These are phyloP conservation scores for Laticauda laticaudata DNA, from an alignment of 2,113 vertebrate genomes.

Conservation along the genomic window DNA sequence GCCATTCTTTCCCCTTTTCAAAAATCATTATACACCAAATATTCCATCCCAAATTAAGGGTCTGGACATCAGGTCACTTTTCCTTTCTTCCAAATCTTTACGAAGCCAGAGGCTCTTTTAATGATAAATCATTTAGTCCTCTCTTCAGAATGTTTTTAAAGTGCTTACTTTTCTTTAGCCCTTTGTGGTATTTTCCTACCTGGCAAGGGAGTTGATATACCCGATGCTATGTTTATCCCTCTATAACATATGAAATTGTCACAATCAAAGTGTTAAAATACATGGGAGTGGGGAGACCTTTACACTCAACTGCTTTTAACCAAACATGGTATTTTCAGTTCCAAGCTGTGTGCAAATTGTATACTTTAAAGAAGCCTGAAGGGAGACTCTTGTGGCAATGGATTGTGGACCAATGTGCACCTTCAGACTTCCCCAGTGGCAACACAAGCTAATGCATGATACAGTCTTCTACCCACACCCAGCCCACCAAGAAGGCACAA, in stretches of 20 bases:
- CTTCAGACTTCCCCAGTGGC: neutral
- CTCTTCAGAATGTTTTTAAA: neutral
- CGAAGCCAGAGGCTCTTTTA: neutral
- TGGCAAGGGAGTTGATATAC: neutral
- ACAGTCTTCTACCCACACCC: neutral
- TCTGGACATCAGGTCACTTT: neutral
- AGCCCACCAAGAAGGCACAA: neutral
- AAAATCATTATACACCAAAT: neutral
- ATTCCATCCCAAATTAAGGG: neutral
- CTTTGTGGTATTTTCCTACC: neutral
- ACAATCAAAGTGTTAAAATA: neutral
- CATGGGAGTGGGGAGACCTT: neutral
- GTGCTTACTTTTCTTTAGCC: neutral
- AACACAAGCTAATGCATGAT: neutral
- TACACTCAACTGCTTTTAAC: neutral
- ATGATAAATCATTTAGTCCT: neutral
- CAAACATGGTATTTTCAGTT: neutral
- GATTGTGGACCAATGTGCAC: neutral
- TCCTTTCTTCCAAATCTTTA: neutral
- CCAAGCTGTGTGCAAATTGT: neutral
- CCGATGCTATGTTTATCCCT: neutral
- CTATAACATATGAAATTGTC: neutral
- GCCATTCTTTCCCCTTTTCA: neutral
- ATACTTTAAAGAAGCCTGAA: neutral
- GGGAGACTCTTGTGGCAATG: neutral